phyloP scores from a whole-genome alignment of 2,113 vertebrate genomes.

The Dendrocopos noguchii region DNA sequence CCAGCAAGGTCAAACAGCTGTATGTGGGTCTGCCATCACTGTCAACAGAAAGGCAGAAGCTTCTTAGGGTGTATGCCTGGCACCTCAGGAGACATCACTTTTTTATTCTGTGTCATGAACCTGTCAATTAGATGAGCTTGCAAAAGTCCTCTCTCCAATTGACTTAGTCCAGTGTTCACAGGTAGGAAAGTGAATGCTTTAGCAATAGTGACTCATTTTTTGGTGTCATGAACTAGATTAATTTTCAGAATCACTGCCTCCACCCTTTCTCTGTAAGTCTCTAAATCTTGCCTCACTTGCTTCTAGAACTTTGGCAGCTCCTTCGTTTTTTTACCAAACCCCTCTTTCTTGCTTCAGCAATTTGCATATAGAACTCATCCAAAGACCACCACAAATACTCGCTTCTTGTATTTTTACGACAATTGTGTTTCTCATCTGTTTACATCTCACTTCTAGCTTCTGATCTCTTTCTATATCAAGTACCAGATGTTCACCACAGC shows the following conservation, averaged over 20 bases:
- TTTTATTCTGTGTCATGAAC: neutral
- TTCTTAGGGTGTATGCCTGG: neutral
- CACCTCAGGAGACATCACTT: neutral
- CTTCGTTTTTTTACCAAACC: neutral
- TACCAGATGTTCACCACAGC: neutral
- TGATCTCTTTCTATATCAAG: neutral
- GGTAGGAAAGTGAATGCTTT: neutral
- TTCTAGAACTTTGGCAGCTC: neutral
- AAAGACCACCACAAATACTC: neutral
- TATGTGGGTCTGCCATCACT: neutral
- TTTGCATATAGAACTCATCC: neutral
- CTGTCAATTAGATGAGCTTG: neutral
- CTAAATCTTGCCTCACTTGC: neutral
- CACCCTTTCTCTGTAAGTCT: neutral
- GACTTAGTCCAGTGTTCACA: neutral
- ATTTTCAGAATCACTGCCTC: neutral
- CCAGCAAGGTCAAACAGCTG: neutral
- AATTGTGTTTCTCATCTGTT: neutral
- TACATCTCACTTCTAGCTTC: neutral
- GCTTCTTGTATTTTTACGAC: neutral
- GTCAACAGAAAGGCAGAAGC: neutral
- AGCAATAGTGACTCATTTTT: neutral
- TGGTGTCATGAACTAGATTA: neutral
- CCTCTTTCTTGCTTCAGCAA: neutral
- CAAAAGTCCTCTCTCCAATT: neutral